Evolutionary conservation across 2,113 vertebrate species (phyloP), one percentile per base, ranked within the genome.

Genomic region (Neomonachus schauinslandi): DNA sequence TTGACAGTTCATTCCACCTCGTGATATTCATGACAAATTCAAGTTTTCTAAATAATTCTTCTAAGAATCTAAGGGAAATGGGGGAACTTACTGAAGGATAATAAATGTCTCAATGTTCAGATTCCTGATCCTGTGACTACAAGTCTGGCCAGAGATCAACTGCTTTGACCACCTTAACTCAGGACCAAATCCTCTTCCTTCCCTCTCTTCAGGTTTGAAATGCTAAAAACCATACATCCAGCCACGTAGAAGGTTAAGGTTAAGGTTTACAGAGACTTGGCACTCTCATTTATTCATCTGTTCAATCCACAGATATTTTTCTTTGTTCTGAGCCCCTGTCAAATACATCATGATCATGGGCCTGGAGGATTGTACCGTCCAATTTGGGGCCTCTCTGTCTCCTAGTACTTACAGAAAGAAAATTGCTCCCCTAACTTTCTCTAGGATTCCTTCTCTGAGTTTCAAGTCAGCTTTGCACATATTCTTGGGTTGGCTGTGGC

Each of bases 11-110:
- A 71, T 61, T 91, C 28, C 15, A 39, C 61, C 18, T 96, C 31
- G 72, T 67, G 39, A 80, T 55, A 97, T 61, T 49, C 18, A 57
- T 69, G n/a, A 61, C 49, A 87, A 76, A 80, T 36, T 84, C 89
- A 46, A 93, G n/a, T 87, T 69, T 88, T 95, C 39, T 91, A 33
- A 89, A 51, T 7, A 95, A 80, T 1, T 71, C 80, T 94, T 55
- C 22, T 24, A 71, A 71, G n/a, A 91, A 91, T 84, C 22, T 55
- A 69, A 84, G 57, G 24, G 16, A 89, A 97, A 74, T 94, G 19
- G 80, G 84, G 92, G 24, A 93, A 88, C 6, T 55, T 59, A 53
- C 3, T 80, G 82, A 83, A 69, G 12, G 36, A 61, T 10, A 92
- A 39, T 74, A 69, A 94, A 83, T 80, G 2, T 51, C 42, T 92